These are phyloP conservation scores for Drosophila ercepeae DNA, from an alignment of 1,140 invertebrate genomes.

Conservation along the genomic window DNA sequence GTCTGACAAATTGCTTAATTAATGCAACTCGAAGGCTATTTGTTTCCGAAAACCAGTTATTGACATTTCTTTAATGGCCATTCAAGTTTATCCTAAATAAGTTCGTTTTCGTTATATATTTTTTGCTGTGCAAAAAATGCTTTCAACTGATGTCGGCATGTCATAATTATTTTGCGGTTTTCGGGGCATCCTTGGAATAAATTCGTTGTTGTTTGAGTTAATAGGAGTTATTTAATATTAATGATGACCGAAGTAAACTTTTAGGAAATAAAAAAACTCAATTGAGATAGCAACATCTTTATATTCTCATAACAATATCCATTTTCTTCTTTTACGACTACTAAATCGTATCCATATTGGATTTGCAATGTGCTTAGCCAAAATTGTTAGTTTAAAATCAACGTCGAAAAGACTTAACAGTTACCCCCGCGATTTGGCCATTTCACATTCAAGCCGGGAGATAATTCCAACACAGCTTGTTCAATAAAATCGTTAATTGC, in stretches of 20 bases:
- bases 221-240: background rate
- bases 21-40: constrained; percentile 70
- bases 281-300: background rate
- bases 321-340: constrained; percentile 5
- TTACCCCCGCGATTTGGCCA: constrained; percentile 30
- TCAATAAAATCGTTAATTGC: constrained; percentile 77
- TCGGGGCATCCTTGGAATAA: constrained; percentile 43
- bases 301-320: background rate
- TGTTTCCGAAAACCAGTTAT: constrained; percentile 58
- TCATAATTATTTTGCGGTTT: constrained; percentile 51
- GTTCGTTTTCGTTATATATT: constrained; percentile 16
- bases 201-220: background rate
- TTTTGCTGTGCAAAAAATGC: constrained; percentile 13
- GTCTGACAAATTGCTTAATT: constrained; percentile 80
- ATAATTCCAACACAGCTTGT: constrained; percentile 47
- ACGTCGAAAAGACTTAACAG: constrained; percentile 21
- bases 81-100: constrained; percentile 33
- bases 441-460: constrained; percentile 30
- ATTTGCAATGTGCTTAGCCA: constrained; percentile 27
- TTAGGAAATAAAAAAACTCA: background rate
- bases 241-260: background rate
- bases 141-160: constrained; percentile 9
- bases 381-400: constrained; percentile 27
- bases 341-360: constrained; percentile 4
- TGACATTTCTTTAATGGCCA: constrained; percentile 65